These are phyloP conservation scores for Spondyliosoma cantharus DNA, from an alignment of 2,797 vertebrate genomes.

Conservation along the genomic window DNA sequence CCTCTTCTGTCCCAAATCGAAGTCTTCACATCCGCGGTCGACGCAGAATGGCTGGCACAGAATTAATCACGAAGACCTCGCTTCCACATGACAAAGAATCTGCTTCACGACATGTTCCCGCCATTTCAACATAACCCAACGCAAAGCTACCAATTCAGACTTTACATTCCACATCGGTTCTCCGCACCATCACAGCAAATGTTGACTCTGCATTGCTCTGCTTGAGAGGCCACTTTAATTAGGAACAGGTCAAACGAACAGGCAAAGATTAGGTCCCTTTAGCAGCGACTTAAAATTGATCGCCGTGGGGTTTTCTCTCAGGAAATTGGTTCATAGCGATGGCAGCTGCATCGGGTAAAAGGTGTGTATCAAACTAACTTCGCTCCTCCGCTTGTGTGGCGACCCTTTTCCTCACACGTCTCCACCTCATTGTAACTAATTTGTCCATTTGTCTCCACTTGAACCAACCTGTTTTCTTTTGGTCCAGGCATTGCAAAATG, in stretches of 20 bases:
- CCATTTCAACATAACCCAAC: neutral
- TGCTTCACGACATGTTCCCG: neutral
- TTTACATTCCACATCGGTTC: neutral
- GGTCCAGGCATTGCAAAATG: neutral
- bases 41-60: neutral
- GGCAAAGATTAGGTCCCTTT: neutral
- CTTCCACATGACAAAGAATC: neutral
- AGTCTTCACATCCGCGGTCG: neutral
- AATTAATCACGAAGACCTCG: neutral
- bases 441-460: slow-evolving; percentile 24
- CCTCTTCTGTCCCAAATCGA: neutral
- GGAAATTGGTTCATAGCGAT: neutral
- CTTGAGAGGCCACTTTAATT: slow-evolving; percentile 2
- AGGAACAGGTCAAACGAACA: slow-evolving; percentile 14
- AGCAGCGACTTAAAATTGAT: neutral
- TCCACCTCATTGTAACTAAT: slow-evolving; percentile 22
- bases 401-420: slow-evolving; percentile 4
- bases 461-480: neutral
- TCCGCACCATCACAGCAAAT: neutral
- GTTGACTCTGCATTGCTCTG: neutral
- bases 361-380: neutral
- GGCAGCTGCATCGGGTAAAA: neutral
- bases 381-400: neutral
- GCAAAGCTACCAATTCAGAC: neutral
- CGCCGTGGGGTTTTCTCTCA: neutral